phyloP scores from a whole-genome alignment of 2,888 invertebrate genomes.

The Hyposoter didymator region DNA sequence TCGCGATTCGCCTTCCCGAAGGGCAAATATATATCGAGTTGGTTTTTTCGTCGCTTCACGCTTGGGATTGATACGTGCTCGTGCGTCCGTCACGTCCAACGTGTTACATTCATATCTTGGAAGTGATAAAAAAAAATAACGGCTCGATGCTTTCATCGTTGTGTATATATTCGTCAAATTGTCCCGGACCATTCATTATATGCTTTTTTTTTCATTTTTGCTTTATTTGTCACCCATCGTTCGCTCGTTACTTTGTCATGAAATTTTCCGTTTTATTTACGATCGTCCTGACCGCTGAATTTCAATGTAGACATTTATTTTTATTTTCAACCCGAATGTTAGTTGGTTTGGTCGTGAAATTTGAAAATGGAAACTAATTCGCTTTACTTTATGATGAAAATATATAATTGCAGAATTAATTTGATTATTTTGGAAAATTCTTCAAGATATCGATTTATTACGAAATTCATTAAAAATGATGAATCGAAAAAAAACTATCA shows the following conservation, averaged over 20 bases:
- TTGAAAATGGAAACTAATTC: neutral
- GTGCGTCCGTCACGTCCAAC: slow-evolving; percentile 54
- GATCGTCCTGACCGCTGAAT: neutral
- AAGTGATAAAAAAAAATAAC: slow-evolving; percentile 49
- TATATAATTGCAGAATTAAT: neutral
- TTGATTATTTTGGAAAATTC: neutral
- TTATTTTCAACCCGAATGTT: neutral
- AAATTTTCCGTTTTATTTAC: neutral
- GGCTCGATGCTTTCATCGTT: slow-evolving; percentile 31
- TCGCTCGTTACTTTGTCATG: neutral
- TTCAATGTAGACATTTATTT: neutral
- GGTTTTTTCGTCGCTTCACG: slow-evolving; percentile 37
- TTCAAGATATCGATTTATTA: neutral
- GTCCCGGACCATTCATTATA: slow-evolving; percentile 27
- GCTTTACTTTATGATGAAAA: neutral
- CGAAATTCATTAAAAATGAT: neutral
- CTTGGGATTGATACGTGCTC: slow-evolving; percentile 50
- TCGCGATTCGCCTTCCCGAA: slow-evolving; percentile 34
- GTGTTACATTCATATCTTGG: slow-evolving; percentile 61
- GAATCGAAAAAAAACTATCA: neutral
- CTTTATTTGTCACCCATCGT: neutral
- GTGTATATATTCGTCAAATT: slow-evolving; percentile 22
- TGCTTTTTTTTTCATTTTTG: neutral
- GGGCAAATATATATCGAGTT: neutral
- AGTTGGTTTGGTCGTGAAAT: neutral